phyloP scores from a whole-genome alignment of 92 coral and sea anemone species.

The Ricordea florida region DNA sequence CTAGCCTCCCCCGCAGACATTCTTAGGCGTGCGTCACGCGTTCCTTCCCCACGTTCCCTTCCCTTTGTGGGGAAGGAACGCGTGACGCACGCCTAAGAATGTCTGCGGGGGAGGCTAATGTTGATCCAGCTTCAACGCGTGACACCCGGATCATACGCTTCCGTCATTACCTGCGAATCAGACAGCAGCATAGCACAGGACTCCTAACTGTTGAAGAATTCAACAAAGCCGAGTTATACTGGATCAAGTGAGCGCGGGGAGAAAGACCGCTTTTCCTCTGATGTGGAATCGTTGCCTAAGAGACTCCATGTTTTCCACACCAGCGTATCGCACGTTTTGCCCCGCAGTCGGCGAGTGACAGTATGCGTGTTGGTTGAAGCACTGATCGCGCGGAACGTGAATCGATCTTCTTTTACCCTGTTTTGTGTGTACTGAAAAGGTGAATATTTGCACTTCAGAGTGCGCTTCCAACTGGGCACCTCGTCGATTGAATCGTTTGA shows the following conservation, averaged over 20 bases:
- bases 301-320: slow-evolving; percentile 24
- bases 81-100: too few species aligned
- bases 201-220: slow-evolving; percentile 9
- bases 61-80: too few species aligned
- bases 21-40: too few species aligned
- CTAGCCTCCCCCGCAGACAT: slow-evolving; percentile 35
- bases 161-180: slow-evolving; percentile 13
- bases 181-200: neutral
- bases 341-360: slow-evolving; percentile 33
- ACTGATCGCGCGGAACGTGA: slow-evolving; percentile 44
- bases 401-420: too few species aligned
- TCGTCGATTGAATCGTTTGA: too few species aligned
- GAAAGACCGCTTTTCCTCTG: neutral
- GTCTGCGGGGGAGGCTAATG: too few species aligned
- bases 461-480: too few species aligned
- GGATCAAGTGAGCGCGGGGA: slow-evolving; percentile 40
- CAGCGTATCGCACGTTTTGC: slow-evolving; percentile 39
- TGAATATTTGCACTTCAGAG: too few species aligned
- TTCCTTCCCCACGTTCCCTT: too few species aligned
- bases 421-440: too few species aligned
- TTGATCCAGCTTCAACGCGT: slow-evolving; percentile 31
- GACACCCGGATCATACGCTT: slow-evolving; percentile 32
- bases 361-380: slow-evolving; percentile 42
- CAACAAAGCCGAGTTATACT: slow-evolving; percentile 18
- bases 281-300: slow-evolving; percentile 3